Evolutionary conservation across 92 coral and sea anemone genomes (phyloP).

Genomic region (Paramuricea clavata): DNA sequence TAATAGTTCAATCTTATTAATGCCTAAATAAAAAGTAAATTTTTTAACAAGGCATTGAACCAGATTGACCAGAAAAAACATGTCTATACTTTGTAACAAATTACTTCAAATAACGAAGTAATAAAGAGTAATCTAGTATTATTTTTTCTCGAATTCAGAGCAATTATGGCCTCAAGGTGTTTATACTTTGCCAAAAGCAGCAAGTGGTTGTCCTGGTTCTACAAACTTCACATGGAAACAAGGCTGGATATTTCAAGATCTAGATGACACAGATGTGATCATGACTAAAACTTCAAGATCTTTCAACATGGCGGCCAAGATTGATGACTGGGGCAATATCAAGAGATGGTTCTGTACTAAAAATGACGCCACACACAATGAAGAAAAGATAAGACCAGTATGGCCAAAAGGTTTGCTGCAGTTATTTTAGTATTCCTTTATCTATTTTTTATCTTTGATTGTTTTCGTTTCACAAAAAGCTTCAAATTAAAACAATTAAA

Average conservation of each 20-base stretch:
- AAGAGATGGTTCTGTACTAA: constrained; percentile 41
- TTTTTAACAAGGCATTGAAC: too few relatives aligned
- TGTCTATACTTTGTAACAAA: too few relatives aligned
- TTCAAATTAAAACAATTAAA: not conserved
- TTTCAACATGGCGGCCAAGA: constrained; percentile 29
- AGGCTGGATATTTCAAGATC: constrained; percentile 45
- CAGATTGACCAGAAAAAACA: too few relatives aligned
- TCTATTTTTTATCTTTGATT: too few relatives aligned
- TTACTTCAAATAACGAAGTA: too few relatives aligned
- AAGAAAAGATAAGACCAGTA: constrained; percentile 1
- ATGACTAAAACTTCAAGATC: constrained; percentile 26
- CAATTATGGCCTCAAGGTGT: constrained; percentile 42
- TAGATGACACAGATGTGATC: constrained; percentile 23
- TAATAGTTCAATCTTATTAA: too few relatives aligned
- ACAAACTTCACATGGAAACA: constrained; percentile 36
- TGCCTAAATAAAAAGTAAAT: too few relatives aligned
- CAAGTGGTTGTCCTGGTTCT: constrained; percentile 36
- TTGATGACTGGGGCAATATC: constrained; percentile 37
- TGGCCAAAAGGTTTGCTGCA: constrained; percentile 28
- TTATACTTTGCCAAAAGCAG: constrained; percentile 23
- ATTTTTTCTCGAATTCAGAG: not conserved
- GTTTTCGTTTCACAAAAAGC: not conserved
- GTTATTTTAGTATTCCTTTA: too few relatives aligned
- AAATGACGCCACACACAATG: not conserved
- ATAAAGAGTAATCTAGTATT: too few relatives aligned